phyloP scores from a whole-genome alignment of 2,888 invertebrate genomes.

The Aphidoletes aphidimyza region DNA sequence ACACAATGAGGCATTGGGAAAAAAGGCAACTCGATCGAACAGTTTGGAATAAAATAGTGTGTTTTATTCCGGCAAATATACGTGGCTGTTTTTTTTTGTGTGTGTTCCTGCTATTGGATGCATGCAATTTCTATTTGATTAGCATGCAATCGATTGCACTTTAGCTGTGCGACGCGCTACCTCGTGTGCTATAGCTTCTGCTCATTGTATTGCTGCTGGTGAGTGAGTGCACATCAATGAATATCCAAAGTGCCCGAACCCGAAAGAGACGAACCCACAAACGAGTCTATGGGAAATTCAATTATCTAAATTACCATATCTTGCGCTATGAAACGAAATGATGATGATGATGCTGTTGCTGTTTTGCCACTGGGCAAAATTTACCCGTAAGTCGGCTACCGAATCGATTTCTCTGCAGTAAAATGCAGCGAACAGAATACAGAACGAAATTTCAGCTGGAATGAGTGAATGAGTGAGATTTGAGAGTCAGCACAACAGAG shows the following conservation, averaged over 20 bases:
- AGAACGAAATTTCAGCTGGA: background rate
- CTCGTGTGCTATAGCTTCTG: background rate
- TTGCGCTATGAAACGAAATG: background rate
- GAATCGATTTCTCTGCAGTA: background rate
- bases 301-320: conserved; percentile 53
- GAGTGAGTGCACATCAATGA: conserved; percentile 27
- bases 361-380: conserved; percentile 5
- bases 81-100: background rate
- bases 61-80: background rate
- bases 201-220: background rate
- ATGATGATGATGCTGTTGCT: conserved; percentile 29
- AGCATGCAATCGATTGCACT: conserved; percentile 50
- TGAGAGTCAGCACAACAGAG: background rate
- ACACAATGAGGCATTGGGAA: background rate
- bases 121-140: conserved; percentile 44
- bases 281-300: conserved; percentile 50
- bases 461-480: background rate
- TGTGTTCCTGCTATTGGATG: background rate
- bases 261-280: conserved; percentile 7
- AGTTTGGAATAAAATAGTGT: conserved; percentile 51
- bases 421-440: background rate
- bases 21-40: background rate
- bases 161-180: conserved; percentile 21
- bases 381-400: background rate
- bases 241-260: background rate